phyloP scores from a whole-genome alignment of 2,888 invertebrate genomes.

The Stenolophus ochropezus region DNA sequence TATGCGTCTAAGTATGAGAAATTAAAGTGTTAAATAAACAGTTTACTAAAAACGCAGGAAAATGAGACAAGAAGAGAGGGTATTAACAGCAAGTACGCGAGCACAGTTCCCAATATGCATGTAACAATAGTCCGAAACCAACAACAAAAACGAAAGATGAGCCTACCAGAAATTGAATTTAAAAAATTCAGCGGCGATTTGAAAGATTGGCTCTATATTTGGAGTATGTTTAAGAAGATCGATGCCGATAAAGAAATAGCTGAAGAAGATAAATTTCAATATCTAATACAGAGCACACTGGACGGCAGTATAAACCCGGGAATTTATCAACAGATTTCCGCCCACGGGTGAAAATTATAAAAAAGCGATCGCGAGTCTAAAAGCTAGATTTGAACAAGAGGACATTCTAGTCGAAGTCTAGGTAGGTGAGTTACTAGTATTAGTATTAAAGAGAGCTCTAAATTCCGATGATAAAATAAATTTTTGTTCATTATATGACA shows the following conservation, averaged over 20 bases:
- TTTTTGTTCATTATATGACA: conserved; percentile 31
- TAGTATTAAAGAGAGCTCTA: conserved; percentile 14
- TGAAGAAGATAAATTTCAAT: conserved; percentile 42
- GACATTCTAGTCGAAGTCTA: conserved; percentile 46
- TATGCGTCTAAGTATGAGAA: conserved; percentile 14
- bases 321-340: conserved; percentile 35
- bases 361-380: conserved; percentile 16
- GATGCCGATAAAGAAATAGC: conserved; percentile 21
- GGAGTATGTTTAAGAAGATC: conserved; percentile 37
- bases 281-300: conserved; percentile 27
- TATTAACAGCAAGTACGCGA: not conserved
- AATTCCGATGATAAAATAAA: not conserved
- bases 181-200: conserved; percentile 46
- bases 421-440: conserved; percentile 1
- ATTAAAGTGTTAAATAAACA: not conserved
- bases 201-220: conserved; percentile 41
- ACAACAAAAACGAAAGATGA: not conserved
- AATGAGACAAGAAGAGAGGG: not conserved
- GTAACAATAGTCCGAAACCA: not conserved
- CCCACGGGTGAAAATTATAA: conserved; percentile 41
- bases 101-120: not conserved
- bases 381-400: conserved; percentile 29
- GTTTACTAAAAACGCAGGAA: not conserved
- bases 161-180: conserved; percentile 26
- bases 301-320: not conserved